phyloP scores from a whole-genome alignment of 2,113 vertebrate genomes.

The Ornithorhynchus anatinus region DNA sequence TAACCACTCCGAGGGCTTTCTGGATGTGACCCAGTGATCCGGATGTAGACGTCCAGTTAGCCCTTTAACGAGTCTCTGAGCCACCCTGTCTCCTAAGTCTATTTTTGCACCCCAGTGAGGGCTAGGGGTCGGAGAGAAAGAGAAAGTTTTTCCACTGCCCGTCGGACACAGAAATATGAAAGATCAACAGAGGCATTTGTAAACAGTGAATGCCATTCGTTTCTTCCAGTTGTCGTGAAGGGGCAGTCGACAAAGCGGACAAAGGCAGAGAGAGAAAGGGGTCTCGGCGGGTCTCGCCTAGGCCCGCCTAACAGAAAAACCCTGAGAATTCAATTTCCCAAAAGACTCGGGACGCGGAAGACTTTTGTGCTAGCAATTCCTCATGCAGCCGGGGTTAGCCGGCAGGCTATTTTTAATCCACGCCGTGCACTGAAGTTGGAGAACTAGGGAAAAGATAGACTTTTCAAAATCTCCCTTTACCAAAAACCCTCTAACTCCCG shows the following conservation, averaged over 20 bases:
- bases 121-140: conserved; percentile 12
- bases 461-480: background rate
- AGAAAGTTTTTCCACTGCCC: conserved; percentile 28
- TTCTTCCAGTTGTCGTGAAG: conserved; percentile 37
- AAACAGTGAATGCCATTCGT: conserved; percentile 60
- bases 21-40: background rate
- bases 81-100: background rate
- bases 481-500: conserved; percentile 2
- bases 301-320: background rate
- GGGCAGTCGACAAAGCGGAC: too few species aligned
- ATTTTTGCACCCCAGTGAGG: conserved; percentile 34
- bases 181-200: conserved; percentile 47
- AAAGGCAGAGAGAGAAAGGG: background rate
- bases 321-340: conserved; percentile 23
- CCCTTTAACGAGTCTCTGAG: conserved; percentile 22
- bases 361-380: conserved; percentile 8
- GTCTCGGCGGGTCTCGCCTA: background rate
- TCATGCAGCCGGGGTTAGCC: background rate
- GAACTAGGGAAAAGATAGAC: conserved; percentile 31
- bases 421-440: conserved; percentile 22
- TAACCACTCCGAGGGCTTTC: too few species aligned
- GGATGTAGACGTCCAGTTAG: conserved; percentile 6
- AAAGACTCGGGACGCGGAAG: conserved; percentile 25
- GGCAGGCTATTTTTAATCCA: conserved; percentile 54
- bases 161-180: conserved; percentile 43